Base-by-base conservation (phyloP, 1,140 invertebrate genomes). In the Drosophila kepulauana region DNA sequence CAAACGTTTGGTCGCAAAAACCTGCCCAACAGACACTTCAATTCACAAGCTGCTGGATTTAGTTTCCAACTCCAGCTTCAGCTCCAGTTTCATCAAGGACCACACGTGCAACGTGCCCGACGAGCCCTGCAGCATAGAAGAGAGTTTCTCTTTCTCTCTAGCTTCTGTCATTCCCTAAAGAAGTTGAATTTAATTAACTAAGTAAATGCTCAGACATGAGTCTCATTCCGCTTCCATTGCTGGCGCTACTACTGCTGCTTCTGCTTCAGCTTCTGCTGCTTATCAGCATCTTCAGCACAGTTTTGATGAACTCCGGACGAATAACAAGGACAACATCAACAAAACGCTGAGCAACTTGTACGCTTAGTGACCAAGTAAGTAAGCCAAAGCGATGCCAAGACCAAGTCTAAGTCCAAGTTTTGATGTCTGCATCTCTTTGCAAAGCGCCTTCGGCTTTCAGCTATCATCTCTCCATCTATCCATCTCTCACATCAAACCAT, bases 111-210 rank as follows among this genome's bases (percentile, higher is more conserved):
- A 43, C 59, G 30, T 38, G 35, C 33, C 35, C 45, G 46, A 15
- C 56, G 6, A 45, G 33, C 68, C 58, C 43, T 49, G 66, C 54
- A 76, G 80, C 76, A 41, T 51, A 71, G 54, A 58, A 69, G 72
- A 76, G 79, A 61, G 58, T 58, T 10, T 7, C 35, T 38, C 35
- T 33, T 7, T 30, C 65, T 46, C 52, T 16, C 41, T 62, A 5
- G 52, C 58, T 54, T 43, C 67, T 82, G 76, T 62, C 69, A 69
- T 67, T 76, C 58, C 71, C 68, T 59, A 52, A 88, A 89, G 79
- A 86, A 86, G 82, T 84, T 88, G 70, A 88, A 88, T 88, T 88
- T 88, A 88, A 88, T 88, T 88, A 88, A 88, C 84, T 88, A 89
- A 88, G 84, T 88, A 88, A 88, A 88, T 88, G 84, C 81, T 75